These are phyloP conservation scores for Spialia ferax DNA, from an alignment of 2,888 invertebrate genomes.

Conservation along the genomic window DNA sequence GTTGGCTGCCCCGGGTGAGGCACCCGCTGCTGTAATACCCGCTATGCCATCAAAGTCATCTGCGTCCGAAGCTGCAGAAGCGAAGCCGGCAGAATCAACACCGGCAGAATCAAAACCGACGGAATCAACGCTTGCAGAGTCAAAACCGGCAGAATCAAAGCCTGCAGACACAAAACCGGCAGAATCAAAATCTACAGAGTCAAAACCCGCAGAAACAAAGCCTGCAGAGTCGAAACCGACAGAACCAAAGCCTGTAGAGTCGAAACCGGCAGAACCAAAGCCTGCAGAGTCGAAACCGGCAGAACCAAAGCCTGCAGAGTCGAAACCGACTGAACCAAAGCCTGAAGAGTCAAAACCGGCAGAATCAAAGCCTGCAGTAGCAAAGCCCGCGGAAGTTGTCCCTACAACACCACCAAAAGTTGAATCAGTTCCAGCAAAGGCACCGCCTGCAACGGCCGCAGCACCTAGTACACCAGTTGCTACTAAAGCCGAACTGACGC, in stretches of 20 bases:
- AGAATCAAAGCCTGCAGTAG: not conserved
- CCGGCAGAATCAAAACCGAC: not conserved
- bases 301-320: not conserved
- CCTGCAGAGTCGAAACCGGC: slow-evolving; percentile 39
- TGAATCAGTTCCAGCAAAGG: slow-evolving; percentile 29
- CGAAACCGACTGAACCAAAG: slow-evolving; percentile 16
- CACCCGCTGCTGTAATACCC: slow-evolving; percentile 39
- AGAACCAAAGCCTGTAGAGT: slow-evolving; percentile 31
- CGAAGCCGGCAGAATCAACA: slow-evolving; percentile 18
- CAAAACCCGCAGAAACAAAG: slow-evolving; percentile 20
- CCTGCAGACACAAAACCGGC: not conserved
- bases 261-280: not conserved
- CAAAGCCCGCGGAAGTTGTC: slow-evolving; percentile 45
- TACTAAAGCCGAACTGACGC: slow-evolving; percentile 47
- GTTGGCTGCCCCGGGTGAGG: slow-evolving; percentile 4
- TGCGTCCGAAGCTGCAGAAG: slow-evolving; percentile 15
- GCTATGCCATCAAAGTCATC: slow-evolving; percentile 40
- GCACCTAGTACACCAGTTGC: slow-evolving; percentile 39
- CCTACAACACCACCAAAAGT: slow-evolving; percentile 39
- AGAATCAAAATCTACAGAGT: slow-evolving; percentile 20
- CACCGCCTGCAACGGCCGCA: slow-evolving; percentile 38
- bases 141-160: slow-evolving; percentile 15
- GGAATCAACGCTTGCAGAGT: slow-evolving; percentile 31
- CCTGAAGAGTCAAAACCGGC: slow-evolving; percentile 27
- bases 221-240: not conserved